Base-by-base conservation (phyloP, 2,113 vertebrate genomes). In the Nestor notabilis region DNA sequence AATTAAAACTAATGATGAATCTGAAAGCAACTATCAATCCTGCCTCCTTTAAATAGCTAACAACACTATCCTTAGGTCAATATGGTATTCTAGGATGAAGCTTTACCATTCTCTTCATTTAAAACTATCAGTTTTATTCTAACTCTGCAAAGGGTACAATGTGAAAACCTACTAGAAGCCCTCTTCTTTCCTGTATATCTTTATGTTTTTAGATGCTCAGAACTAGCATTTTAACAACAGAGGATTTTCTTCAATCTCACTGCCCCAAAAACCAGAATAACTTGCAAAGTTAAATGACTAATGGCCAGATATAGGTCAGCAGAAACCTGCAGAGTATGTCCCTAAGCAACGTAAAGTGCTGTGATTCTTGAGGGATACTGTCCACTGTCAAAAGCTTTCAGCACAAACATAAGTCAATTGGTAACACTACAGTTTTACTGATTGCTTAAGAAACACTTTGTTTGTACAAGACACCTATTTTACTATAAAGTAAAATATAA, bases 281-380 rank as follows among this genome's bases (percentile, higher is more conserved):
- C 17, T 87, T 78, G 65, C 76, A 72, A 92, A 87, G 75, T 33
- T 84, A 52, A 52, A 21, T 47, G n/a, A 72, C 29, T 46, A 49
- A 76, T 3, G 44, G 79, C 33, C 79, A 90, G 23, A 72, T 29
- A 68, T 0, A 83, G 79, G 88, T 68, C 75, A 89, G 52, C 20
- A 85, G 84, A 91, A 96, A 84, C 89, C 84, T 93, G 92, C 90
- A 94, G 88, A 93, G 78, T 60, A 87, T 79, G 52, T 43, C 66
- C 27, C 29, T 52, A 71, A 43, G n/a, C 71, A 90, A 63, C 0
- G 1, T 10, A 17, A 85, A 50, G 23, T 44, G 18, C 6, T 77
- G 13, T 19, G 71, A 46, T 47, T 58, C 39, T 41, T 33, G 50
- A 79, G 35, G 20, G 39, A 68, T 14, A 5, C 28, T 47, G 56